A percentile compares a stretch with the other conserved stretches of the same genome.
Conservation (phyloP, 2,888 invertebrate species). For the Monopis laevigella region DNA sequence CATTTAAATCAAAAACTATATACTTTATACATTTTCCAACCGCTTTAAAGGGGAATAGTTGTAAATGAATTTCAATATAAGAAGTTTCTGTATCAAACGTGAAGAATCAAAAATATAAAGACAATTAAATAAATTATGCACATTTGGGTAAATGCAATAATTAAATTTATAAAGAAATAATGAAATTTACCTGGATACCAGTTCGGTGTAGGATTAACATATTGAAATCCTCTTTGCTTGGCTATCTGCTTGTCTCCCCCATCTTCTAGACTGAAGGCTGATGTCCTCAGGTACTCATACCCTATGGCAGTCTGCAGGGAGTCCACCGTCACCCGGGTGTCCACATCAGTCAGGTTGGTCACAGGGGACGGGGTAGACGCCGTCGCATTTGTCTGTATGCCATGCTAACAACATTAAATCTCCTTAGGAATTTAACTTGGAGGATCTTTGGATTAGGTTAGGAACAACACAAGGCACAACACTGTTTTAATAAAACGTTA, state of each 20-base stretch:
- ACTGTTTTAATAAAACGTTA: too few species aligned
- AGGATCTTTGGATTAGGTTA: too few species aligned
- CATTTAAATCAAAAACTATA: too few species aligned
- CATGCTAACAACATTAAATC: slow-evolving; percentile 71
- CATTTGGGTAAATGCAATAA: background rate
- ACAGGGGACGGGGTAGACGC: slow-evolving; percentile 83
- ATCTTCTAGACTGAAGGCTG: slow-evolving; percentile 72
- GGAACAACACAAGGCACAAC: too few species aligned
- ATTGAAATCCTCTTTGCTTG: slow-evolving; percentile 85
- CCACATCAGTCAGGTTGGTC: slow-evolving; percentile 82
- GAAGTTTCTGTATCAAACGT: background rate
- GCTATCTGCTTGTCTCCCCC: slow-evolving; percentile 76
- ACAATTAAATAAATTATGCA: background rate
- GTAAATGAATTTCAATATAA: too few species aligned
- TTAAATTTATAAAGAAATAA: background rate
- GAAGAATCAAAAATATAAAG: background rate
- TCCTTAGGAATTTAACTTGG: too few species aligned
- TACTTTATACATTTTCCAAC: too few species aligned
- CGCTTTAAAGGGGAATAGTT: too few species aligned
- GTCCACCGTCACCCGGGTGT: slow-evolving; percentile 75
- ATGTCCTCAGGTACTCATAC: slow-evolving; percentile 82
- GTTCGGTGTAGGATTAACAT: slow-evolving; percentile 85
- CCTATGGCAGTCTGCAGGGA: slow-evolving; percentile 82
- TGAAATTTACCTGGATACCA: slow-evolving; percentile 80
- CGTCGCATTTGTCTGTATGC: slow-evolving; percentile 87